phyloP scores from a whole-genome alignment of 2,113 vertebrate genomes.

The Hoplias malabaricus region DNA sequence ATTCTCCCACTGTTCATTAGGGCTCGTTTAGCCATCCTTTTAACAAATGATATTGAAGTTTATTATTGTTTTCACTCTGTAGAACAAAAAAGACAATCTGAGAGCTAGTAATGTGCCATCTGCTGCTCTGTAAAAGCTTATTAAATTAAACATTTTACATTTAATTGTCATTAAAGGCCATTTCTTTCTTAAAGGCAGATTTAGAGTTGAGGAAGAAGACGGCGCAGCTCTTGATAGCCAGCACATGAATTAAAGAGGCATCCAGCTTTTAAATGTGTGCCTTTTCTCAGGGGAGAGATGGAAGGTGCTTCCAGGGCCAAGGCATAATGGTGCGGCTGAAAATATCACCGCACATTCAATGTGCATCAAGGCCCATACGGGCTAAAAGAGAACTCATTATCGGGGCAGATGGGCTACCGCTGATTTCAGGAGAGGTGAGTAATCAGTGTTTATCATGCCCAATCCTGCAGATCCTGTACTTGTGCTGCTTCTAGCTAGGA shows the following conservation, averaged over 20 bases:
- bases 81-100: background rate
- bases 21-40: background rate
- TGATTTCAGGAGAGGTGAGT: background rate
- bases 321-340: constrained; percentile 7
- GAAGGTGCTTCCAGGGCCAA: constrained; percentile 4
- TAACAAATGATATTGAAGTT: background rate
- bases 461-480: background rate
- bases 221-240: background rate
- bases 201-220: background rate
- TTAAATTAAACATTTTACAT: constrained; percentile 4
- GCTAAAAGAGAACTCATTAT: background rate
- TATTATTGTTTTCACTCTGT: background rate
- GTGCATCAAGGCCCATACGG: background rate
- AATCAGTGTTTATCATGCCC: background rate
- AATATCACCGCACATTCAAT: background rate
- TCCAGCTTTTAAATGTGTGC: constrained; percentile 7
- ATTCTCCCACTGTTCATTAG: background rate
- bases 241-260: background rate
- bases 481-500: background rate
- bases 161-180: background rate
- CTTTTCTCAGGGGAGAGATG: constrained; percentile 6
- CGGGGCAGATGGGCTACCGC: constrained; percentile 20
- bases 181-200: constrained; percentile 5
- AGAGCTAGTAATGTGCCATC: background rate
- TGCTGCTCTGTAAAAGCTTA: background rate